A percentile compares a stretch with the other conserved stretches of the same genome.
These are phyloP conservation scores for Noctua janthe DNA, from an alignment of 2,888 invertebrate species.

Conservation along the genomic window DNA sequence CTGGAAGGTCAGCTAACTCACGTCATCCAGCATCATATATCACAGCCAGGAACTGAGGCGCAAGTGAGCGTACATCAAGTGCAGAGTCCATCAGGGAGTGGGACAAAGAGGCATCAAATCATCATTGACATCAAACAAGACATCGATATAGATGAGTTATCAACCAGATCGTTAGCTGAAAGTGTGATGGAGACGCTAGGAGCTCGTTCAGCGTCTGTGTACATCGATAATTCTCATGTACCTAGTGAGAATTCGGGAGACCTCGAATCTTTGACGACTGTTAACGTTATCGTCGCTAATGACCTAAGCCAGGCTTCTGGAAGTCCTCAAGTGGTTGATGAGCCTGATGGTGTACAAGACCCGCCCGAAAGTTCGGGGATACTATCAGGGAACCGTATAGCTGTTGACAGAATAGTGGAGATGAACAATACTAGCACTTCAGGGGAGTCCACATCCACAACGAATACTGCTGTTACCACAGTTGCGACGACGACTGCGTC, in stretches of 20 bases:
- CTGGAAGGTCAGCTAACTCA: constrained; percentile 85
- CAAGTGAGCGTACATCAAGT: constrained; percentile 88
- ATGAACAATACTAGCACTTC: constrained; percentile 78
- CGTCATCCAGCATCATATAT: constrained; percentile 86
- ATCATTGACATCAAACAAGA: constrained; percentile 89
- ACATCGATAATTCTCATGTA: constrained; percentile 85
- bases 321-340: constrained; percentile 79
- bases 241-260: constrained; percentile 80
- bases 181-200: constrained; percentile 89
- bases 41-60: constrained; percentile 82
- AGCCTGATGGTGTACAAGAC: constrained; percentile 73
- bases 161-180: constrained; percentile 87
- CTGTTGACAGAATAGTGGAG: constrained; percentile 86
- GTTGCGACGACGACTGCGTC: constrained; percentile 72
- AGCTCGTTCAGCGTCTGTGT: constrained; percentile 86
- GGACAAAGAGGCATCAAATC: constrained; percentile 87
- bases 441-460: constrained; percentile 73
- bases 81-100: constrained; percentile 82
- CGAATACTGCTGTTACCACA: constrained; percentile 66
- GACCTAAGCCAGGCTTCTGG: constrained; percentile 79
- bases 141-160: constrained; percentile 87
- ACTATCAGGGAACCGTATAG: constrained; percentile 80
- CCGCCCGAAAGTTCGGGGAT: constrained; percentile 76
- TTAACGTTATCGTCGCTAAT: constrained; percentile 88
- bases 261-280: constrained; percentile 86